These are phyloP conservation scores for Mus pahari DNA, from an alignment of 2,113 vertebrate genomes.

Conservation along the genomic window DNA sequence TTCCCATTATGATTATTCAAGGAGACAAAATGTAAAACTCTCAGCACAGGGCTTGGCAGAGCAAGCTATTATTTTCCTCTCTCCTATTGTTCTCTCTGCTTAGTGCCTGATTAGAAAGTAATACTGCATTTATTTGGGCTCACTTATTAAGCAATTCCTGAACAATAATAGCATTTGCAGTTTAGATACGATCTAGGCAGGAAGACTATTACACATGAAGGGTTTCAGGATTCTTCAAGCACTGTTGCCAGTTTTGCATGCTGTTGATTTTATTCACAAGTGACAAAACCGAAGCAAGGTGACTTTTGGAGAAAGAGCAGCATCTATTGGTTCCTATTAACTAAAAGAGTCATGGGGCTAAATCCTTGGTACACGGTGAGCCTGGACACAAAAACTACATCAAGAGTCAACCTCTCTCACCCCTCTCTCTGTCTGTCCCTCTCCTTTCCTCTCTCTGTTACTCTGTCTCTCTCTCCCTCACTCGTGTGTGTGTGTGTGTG, in stretches of 20 bases:
- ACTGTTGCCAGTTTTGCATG: background rate
- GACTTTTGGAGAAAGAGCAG: slow-evolving; percentile 41
- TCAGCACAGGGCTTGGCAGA: background rate
- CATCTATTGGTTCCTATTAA: slow-evolving; percentile 31
- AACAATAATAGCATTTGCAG: background rate
- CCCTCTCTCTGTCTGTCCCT: no score
- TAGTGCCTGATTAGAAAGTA: slow-evolving; percentile 29
- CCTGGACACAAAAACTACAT: background rate
- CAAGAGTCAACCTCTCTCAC: background rate
- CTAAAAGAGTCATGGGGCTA: slow-evolving; percentile 40
- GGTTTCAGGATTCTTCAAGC: slow-evolving; percentile 5
- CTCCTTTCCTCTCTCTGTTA: no score
- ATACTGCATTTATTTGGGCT: background rate
- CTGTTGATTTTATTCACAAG: slow-evolving; percentile 55
- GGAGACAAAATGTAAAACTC: background rate
- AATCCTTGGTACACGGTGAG: background rate
- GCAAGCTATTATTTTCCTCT: background rate
- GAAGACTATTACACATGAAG: background rate
- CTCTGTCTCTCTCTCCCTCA: no score
- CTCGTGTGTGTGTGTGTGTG: background rate
- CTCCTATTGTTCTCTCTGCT: background rate
- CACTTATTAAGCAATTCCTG: slow-evolving; percentile 1
- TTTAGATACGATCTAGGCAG: slow-evolving; percentile 12
- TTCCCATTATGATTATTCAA: background rate
- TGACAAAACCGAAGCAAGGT: slow-evolving; percentile 45